Evolutionary conservation across 2,888 invertebrate species (phyloP).

Genomic region (Octodonta nipae): DNA sequence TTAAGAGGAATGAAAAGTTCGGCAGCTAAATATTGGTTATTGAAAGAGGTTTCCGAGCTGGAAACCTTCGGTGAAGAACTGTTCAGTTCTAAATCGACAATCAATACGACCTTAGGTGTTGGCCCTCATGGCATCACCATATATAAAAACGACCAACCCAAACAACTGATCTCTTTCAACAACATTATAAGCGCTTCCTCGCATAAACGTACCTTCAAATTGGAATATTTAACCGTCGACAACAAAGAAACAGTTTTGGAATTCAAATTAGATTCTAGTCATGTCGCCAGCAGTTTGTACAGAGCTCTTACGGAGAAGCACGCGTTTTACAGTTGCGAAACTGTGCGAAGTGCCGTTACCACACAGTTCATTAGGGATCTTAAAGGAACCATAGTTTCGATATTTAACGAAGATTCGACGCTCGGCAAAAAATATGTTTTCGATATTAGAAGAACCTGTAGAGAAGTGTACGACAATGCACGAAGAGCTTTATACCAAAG

Average conservation of each 20-base stretch:
- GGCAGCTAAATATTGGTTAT: constrained; percentile 71
- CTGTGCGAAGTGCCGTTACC: constrained; percentile 74
- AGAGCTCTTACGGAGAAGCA: constrained; percentile 81
- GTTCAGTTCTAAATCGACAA: constrained; percentile 53
- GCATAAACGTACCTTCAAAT: constrained; percentile 57
- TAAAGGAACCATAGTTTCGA: constrained; percentile 79
- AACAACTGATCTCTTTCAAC: constrained; percentile 65
- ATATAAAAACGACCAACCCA: constrained; percentile 48
- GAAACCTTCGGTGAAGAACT: constrained; percentile 75
- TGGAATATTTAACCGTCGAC: constrained; percentile 57
- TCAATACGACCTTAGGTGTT: constrained; percentile 50
- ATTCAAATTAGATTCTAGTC: constrained; percentile 67
- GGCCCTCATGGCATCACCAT: constrained; percentile 74
- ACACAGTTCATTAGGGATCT: constrained; percentile 80
- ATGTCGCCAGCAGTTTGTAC: constrained; percentile 69
- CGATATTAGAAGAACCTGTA: constrained; percentile 75
- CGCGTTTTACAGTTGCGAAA: constrained; percentile 86
- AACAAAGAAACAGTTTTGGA: constrained; percentile 57
- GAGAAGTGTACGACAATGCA: constrained; percentile 81
- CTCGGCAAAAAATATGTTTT: constrained; percentile 82
- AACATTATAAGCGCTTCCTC: constrained; percentile 70
- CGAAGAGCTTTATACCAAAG: constrained; percentile 51
- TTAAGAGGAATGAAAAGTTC: constrained; percentile 48
- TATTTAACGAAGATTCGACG: constrained; percentile 79
- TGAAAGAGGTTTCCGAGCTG: constrained; percentile 66